Base-by-base conservation (phyloP, 1,140 invertebrate species). In the Linepithema humile region DNA sequence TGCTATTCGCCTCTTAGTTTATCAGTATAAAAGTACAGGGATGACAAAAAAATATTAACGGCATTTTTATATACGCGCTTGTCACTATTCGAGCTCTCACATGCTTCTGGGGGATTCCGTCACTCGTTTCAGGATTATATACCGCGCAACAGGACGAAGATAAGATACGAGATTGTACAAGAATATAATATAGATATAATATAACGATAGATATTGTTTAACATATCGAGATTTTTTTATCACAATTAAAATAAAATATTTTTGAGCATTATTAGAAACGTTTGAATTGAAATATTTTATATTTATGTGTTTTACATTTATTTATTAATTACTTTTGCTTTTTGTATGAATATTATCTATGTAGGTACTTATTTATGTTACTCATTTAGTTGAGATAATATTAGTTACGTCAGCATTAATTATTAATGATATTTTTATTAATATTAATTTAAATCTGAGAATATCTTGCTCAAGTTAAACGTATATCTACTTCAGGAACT, bases 121-220 rank as follows among this genome's bases (percentile, higher is more conserved):
- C 15, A 40, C 12, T 7, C 26, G 59, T 50, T 69, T 57, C 64
- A 74, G 26, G 73, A 73, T 86, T 15, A n/a, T n/a, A n/a, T 50
- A 62, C 57, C 40, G 23, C 45, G 82, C 50, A 23, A 15, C n/a
- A 72, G 38, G 80, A 64, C 26, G 35, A 26, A 48, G 3, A 17
- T 29, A 12, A 9, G 3, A 55, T 38, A 29, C 9, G 23, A n/a
- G n/a, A n/a, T n/a, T n/a, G n/a, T n/a, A n/a, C n/a, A n/a, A n/a
- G n/a, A n/a, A n/a, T n/a, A n/a, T n/a, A n/a, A n/a, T n/a, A n/a
- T n/a, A n/a, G n/a, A n/a, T n/a, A n/a, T n/a, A n/a, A n/a, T n/a
- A n/a, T n/a, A n/a, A n/a, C n/a, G n/a, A n/a, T n/a, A n/a, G n/a
- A n/a, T n/a, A n/a, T n/a, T n/a, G n/a, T n/a, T n/a, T n/a, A n/a